Base-by-base conservation (phyloP, 2,888 invertebrate species). In the Deilephila elpenor region DNA sequence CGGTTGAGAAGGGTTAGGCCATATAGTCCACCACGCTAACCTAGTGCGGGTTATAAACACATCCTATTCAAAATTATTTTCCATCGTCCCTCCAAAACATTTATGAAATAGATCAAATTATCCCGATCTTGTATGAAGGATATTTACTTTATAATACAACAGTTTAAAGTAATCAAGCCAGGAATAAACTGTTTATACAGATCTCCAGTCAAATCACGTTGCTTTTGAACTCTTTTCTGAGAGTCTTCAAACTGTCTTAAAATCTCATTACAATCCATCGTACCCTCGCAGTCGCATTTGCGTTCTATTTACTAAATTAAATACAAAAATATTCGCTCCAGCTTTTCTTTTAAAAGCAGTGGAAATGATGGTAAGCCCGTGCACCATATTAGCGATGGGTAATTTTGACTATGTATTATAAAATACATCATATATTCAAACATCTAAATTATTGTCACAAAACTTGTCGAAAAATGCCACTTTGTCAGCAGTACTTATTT, bases 171-270 rank as follows among this genome's bases (percentile, higher is more conserved):
- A 64, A 37, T 64, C 64, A 64, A 34, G 20, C 14, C 37, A 44
- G n/a, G 34, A 44, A 37, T 64, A 64, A 64, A 64, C n/a, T 62
- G 62, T 64, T 44, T 44, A 64, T 64, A 20, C 64, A 64, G 20
- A 73, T 75, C 75, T 76, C 73, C 73, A 80, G 74, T 74, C 70
- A 75, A 81, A 80, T 80, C 81, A 78, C 78, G 73, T 80, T 82
- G 44, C 76, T 77, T 80, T 80, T 77, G 80, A 81, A 75, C 76
- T 75, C 74, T 78, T 67, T 74, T 74, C 56, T 44, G 20, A 64
- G 44, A 64, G 11, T 44, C 37, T 64, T 64, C 37, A 44, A 37
- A 64, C 64, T 64, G n/a, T 61, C 29, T 37, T 62, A 37, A 64
- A 64, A 64, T 64, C 44, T 44, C 37, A 64, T 64, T 64, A 64